Base-by-base conservation (phyloP, 2,113 vertebrate genomes). In the Coturnix japonica region DNA sequence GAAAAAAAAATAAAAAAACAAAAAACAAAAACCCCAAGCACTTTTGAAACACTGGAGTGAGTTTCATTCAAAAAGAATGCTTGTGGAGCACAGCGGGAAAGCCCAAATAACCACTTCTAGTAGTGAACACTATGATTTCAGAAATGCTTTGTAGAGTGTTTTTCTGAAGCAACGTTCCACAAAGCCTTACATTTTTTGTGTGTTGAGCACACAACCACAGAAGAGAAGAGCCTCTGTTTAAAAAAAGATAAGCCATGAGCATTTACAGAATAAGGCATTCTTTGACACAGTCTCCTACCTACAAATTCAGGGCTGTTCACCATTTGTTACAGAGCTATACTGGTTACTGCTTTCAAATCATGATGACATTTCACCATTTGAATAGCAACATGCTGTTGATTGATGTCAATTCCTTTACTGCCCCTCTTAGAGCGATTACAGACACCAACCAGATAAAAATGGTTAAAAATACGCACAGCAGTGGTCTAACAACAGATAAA, bases 321-420 rank as follows among this genome's bases (percentile, higher is more conserved):
- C 86, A 93, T 91, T 91, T 89, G 79, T 93, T 95, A 94, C 87
- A 95, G 91, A 92, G 92, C 79, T 54, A 81, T 91, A 91, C 51
- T 18, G 82, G 77, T 91, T 88, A 94, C 83, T 94, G 91, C 85
- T 90, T 95, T 94, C 85, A 95, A 95, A 88, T 75, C 88, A 93
- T 90, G 86, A 94, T 91, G 90, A 77, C 80, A 95, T 95, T 94
- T 95, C 93, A 95, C 85, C 94, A 91, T 92, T 94, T 93, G 80
- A 93, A 60, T 94, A 93, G 84, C 76, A 94, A 90, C 74, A 94
- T 90, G 81, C 86, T 84, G 91, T 88, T 91, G 88, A 94, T 91
- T 96, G 95, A 94, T 28, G 23, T 57, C 90, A 95, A 95, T 91
- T 82, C 47, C 88, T 94, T 95, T 94, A 95, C 85, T 78, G 75